Percentiles rank a stretch among this genome's conserved stretches.
These are phyloP conservation scores for Regulus satrapa DNA, from an alignment of 2,113 vertebrate genomes.

Conservation along the genomic window DNA sequence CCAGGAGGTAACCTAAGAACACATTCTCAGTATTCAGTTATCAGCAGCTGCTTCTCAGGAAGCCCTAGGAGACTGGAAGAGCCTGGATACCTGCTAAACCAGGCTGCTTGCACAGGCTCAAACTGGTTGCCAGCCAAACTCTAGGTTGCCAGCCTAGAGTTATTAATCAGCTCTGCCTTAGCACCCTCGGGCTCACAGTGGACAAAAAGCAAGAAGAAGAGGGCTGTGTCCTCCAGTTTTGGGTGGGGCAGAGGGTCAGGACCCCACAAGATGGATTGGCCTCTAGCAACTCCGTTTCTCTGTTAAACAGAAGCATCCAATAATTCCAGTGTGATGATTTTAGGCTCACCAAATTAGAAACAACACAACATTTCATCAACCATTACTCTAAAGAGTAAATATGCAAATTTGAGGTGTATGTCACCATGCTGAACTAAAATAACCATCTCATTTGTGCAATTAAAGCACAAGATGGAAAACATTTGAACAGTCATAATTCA, in stretches of 20 bases:
- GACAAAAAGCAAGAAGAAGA: neutral
- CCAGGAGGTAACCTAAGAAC: neutral
- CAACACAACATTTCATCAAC: neutral
- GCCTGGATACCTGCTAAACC: neutral
- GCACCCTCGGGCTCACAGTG: neutral
- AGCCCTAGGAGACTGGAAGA: neutral
- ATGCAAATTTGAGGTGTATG: neutral
- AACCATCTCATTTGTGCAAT: neutral
- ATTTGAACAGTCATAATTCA: neutral
- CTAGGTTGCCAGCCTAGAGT: neutral
- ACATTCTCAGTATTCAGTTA: neutral
- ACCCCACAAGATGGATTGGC: no score
- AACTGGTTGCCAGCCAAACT: neutral
- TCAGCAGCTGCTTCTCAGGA: neutral
- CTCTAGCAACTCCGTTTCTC: neutral
- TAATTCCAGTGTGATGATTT: neutral
- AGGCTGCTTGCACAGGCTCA: rapidly evolving
- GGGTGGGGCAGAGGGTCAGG: neutral
- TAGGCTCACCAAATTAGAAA: neutral
- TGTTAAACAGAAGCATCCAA: neutral
- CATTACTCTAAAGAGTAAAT: neutral
- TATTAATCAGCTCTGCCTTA: neutral
- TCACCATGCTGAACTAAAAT: neutral
- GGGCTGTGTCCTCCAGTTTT: neutral
- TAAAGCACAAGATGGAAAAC: neutral